Base-by-base conservation (phyloP, 1,140 invertebrate species). In the Acromyrmex heyeri region DNA sequence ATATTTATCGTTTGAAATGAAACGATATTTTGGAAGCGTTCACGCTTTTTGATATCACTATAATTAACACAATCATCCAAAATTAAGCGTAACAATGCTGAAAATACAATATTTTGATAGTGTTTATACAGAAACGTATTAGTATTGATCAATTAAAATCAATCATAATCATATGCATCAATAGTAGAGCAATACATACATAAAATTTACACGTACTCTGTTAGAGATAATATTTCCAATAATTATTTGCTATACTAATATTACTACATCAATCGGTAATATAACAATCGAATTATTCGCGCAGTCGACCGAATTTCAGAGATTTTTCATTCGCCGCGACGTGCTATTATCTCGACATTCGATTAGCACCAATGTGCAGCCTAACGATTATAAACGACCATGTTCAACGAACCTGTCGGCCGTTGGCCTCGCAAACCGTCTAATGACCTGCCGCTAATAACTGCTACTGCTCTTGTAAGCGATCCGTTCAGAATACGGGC, bases 391-490 rank as follows among this genome's bases (percentile, higher is more conserved):
- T 86, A 90, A 90, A 90, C 75, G 88, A 89, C 85, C 88, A 89
- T 87, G 88, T 89, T 90, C 88, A 90, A 57, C 88, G 86, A 90
- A 87, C 88, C 88, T 90, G 88, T 90, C 88, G 88, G 88, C 88
- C 86, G 88, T 90, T 90, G 57, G 79, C 85, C 88, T 79, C 88
- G 88, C 88, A 90, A 90, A 90, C 88, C 88, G 88, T 90, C 88
- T 90, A 89, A 90, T 90, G 88, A 90, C 88, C 88, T 76, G 70
- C 88, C 88, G 85, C 88, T 90, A 90, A 90, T 90, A 90, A 90
- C 88, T 89, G 88, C 86, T 89, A 89, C 88, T 86, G 88, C 88
- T 90, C 88, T 90, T 90, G 88, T 90, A 90, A 90, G 88, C 88
- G 78, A 88, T 83, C 79, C 79, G 88, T 89, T 90, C 88, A 90